A percentile compares a stretch with the other conserved stretches of the same genome.
Evolutionary conservation across 2,888 invertebrate genomes (phyloP).

Genomic region (Pasiphila rectangulata): DNA sequence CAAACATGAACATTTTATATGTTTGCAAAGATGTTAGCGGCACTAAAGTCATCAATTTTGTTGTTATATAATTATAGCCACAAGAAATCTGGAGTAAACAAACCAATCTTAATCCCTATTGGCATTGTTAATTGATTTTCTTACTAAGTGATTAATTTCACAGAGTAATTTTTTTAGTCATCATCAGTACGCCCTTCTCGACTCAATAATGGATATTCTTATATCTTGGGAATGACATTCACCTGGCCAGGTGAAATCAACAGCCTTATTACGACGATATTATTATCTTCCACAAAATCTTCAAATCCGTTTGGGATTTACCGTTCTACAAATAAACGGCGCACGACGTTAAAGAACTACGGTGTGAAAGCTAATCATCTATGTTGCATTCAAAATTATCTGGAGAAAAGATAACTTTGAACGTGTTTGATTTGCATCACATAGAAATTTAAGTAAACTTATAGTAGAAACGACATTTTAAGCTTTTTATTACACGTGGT

Average conservation of each 20-base stretch:
- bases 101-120: neutral
- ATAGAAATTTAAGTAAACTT: neutral
- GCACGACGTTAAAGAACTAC: no score
- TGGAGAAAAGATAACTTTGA: neutral
- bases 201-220: no score
- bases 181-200: no score
- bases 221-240: no score
- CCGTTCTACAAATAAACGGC: neutral
- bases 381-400: neutral
- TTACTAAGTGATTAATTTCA: constrained; percentile 2
- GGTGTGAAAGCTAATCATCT: neutral
- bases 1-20: neutral
- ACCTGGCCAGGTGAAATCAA: no score
- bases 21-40: neutral
- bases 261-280: neutral
- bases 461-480: no score
- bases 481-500: no score
- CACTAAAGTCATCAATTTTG: neutral
- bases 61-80: neutral
- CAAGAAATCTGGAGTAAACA: neutral
- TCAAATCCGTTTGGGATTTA: constrained; percentile 4
- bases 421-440: constrained; percentile 2
- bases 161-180: constrained; percentile 1
- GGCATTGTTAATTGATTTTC: neutral
- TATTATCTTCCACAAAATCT: no score